These are phyloP conservation scores for Altica lythri DNA, from an alignment of 2,888 invertebrate species.

Conservation along the genomic window DNA sequence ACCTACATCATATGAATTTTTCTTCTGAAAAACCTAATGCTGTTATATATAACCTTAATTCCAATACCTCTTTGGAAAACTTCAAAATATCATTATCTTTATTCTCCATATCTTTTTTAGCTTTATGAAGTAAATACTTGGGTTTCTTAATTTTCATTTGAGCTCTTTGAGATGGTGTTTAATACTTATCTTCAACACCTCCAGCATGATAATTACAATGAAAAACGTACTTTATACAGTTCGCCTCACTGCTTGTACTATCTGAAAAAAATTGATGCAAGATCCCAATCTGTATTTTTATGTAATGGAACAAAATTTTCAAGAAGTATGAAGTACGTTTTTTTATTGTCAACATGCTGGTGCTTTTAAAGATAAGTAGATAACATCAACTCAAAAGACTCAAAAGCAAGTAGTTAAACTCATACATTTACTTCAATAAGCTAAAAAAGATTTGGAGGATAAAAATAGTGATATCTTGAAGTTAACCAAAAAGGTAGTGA, in stretches of 20 bases:
- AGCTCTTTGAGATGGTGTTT: slow-evolving; percentile 87
- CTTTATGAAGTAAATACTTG: slow-evolving; percentile 72
- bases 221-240: slow-evolving; percentile 83
- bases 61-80: slow-evolving; percentile 69
- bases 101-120: slow-evolving; percentile 76
- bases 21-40: slow-evolving; percentile 80
- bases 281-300: background rate
- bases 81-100: slow-evolving; percentile 82
- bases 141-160: slow-evolving; percentile 78
- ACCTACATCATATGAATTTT: slow-evolving; percentile 56
- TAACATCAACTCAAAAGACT: background rate
- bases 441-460: slow-evolving; percentile 76
- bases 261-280: slow-evolving; percentile 52
- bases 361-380: no score
- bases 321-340: no score
- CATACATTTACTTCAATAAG: no score
- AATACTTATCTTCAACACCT: slow-evolving; percentile 78
- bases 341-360: no score
- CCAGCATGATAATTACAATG: slow-evolving; percentile 83
- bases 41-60: slow-evolving; percentile 78
- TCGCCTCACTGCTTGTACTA: slow-evolving; percentile 69
- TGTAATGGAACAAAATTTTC: slow-evolving; percentile 1
- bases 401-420: background rate
- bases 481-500: slow-evolving; percentile 70
- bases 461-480: slow-evolving; percentile 82